Percentiles rank a stretch among this genome's conserved stretches.
phyloP scores from a whole-genome alignment of 2,797 vertebrate genomes.

The Acanthopagrus latus region DNA sequence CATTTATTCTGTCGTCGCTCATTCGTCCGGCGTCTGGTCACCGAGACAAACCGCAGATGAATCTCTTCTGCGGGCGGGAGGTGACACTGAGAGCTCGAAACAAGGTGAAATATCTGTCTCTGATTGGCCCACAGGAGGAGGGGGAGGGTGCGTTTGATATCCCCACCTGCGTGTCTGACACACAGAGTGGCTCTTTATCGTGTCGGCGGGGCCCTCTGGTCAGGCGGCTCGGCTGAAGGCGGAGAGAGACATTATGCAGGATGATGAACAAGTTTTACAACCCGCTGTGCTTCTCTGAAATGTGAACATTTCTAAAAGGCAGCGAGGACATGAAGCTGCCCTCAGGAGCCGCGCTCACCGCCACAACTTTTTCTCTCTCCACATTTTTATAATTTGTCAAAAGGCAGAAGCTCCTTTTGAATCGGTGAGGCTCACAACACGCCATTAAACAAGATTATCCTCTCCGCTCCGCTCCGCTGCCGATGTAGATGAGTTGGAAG shows the following conservation, averaged over 20 bases:
- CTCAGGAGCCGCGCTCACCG: slow-evolving; percentile 22
- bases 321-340: slow-evolving; percentile 25
- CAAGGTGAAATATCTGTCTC: slow-evolving; percentile 33
- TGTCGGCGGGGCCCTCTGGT: slow-evolving; percentile 15
- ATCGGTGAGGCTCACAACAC: slow-evolving; percentile 25
- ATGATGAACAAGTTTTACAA: slow-evolving; percentile 40
- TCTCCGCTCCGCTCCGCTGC: slow-evolving; percentile 1
- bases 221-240: not conserved
- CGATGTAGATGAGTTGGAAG: slow-evolving; percentile 29
- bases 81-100: slow-evolving; percentile 1
- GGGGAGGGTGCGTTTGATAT: slow-evolving; percentile 14
- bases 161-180: slow-evolving; percentile 22
- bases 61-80: slow-evolving; percentile 4
- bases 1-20: not conserved
- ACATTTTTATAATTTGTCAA: slow-evolving; percentile 18
- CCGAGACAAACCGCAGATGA: slow-evolving; percentile 22
- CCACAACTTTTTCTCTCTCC: not conserved
- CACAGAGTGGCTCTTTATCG: slow-evolving; percentile 21
- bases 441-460: slow-evolving; percentile 60
- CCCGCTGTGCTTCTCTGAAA: slow-evolving; percentile 17
- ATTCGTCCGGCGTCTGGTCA: slow-evolving; percentile 6
- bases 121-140: not conserved
- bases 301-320: slow-evolving; percentile 32
- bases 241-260: slow-evolving; percentile 26
- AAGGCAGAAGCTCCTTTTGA: slow-evolving; percentile 33